Percentiles rank a stretch among this genome's conserved stretches.
These are phyloP conservation scores for Eudemis profundana DNA, from an alignment of 2,888 invertebrate genomes.

Conservation along the genomic window DNA sequence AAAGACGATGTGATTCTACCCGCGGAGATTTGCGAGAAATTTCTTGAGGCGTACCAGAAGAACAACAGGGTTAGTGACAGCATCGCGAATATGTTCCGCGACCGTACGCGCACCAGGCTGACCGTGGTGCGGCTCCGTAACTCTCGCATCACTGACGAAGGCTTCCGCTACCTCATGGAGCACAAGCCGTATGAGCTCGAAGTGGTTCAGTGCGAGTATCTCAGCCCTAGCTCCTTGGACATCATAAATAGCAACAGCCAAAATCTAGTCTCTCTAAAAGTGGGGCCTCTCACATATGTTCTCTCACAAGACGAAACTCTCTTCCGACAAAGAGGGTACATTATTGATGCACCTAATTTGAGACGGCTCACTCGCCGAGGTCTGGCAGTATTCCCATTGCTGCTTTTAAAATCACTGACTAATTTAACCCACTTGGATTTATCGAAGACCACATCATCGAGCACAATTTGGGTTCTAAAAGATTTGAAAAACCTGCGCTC, in stretches of 20 bases:
- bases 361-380: slow-evolving; percentile 83
- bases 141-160: slow-evolving; percentile 89
- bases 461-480: slow-evolving; percentile 88
- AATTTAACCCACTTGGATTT: slow-evolving; percentile 89
- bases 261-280: slow-evolving; percentile 88
- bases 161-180: slow-evolving; percentile 88
- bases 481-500: slow-evolving; percentile 89
- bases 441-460: slow-evolving; percentile 87
- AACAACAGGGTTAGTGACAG: slow-evolving; percentile 86
- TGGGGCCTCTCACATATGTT: slow-evolving; percentile 88
- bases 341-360: slow-evolving; percentile 86
- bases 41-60: slow-evolving; percentile 86
- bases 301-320: slow-evolving; percentile 81
- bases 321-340: slow-evolving; percentile 76
- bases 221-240: slow-evolving; percentile 87
- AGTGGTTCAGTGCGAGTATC: slow-evolving; percentile 89
- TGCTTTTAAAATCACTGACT: slow-evolving; percentile 85
- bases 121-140: slow-evolving; percentile 89
- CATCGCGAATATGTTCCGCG: slow-evolving; percentile 89
- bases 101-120: slow-evolving; percentile 88
- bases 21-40: slow-evolving; percentile 89
- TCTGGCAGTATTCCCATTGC: slow-evolving; percentile 76
- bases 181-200: slow-evolving; percentile 91
- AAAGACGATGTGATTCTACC: slow-evolving; percentile 88
- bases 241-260: slow-evolving; percentile 88